Evolutionary conservation across 2,888 invertebrate species (phyloP).

Genomic region (Aleiodes alternator): DNA sequence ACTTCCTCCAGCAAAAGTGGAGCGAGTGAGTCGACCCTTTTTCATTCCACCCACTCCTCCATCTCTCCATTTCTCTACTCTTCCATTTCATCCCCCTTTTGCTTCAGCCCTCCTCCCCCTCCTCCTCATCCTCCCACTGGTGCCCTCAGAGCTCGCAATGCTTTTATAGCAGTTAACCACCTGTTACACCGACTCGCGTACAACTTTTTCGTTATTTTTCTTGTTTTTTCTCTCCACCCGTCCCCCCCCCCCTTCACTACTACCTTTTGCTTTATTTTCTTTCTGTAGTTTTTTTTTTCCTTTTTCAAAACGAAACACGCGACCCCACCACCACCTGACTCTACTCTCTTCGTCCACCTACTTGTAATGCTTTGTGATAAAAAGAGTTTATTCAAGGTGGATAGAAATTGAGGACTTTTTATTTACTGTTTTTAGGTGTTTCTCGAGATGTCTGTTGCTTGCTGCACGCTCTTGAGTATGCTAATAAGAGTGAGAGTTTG

Average conservation of each 20-base stretch:
- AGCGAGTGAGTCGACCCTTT: too few relatives aligned
- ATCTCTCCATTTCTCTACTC: conserved; percentile 41
- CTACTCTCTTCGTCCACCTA: not conserved
- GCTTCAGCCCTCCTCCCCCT: conserved; percentile 38
- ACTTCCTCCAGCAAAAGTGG: conserved; percentile 44
- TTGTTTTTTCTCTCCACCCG: not conserved
- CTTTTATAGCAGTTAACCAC: conserved; percentile 71
- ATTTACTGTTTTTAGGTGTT: too few relatives aligned
- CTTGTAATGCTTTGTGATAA: conserved; percentile 4
- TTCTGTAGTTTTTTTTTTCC: conserved; percentile 55
- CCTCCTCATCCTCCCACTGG: conserved; percentile 46
- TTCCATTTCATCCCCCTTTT: conserved; percentile 43
- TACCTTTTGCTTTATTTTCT: conserved; percentile 35
- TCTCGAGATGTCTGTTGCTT: too few relatives aligned
- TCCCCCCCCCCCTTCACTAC: conserved; percentile 33
- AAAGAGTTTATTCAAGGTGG: not conserved
- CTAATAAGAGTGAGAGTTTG: too few relatives aligned
- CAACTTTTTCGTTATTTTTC: conserved; percentile 41
- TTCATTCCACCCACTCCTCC: conserved; percentile 38
- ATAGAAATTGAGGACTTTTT: too few relatives aligned
- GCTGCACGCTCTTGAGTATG: too few relatives aligned
- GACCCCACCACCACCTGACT: conserved; percentile 49
- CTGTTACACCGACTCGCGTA: conserved; percentile 68
- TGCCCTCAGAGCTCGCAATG: conserved; percentile 51
- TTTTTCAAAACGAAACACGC: conserved; percentile 64